Base-by-base conservation (phyloP, 1,140 invertebrate genomes). In the Laodelphax striatellus region DNA sequence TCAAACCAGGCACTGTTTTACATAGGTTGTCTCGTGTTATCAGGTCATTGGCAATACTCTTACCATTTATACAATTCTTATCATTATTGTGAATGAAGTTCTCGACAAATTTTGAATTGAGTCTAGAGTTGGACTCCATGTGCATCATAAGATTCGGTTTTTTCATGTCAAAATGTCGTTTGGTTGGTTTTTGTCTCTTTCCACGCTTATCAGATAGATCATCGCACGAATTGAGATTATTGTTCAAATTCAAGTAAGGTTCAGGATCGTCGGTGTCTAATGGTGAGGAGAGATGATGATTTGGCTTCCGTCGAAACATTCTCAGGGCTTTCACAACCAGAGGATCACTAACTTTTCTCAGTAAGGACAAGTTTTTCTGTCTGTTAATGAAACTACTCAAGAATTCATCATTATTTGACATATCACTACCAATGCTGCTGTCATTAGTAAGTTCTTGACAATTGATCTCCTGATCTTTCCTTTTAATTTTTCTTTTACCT, bases 241-340 rank as follows among this genome's bases (percentile, higher is more conserved):
- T 74, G 75, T 64, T 38, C 10, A 38, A 2, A 38, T 38, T 38
- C 9, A 38, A 11, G 34, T 5, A 31, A 9, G 28, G 28, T 31
- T 31, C 28, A 31, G 28, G 28, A 31, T 31, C 28, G 9, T 31
- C 28, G 28, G 28, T 5, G 28, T 9, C 11, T 9, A 38, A 2
- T 9, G 34, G 34, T 2, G 34, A 38, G 34, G 34, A 38, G 34
- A 38, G 9, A 9, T 38, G 34, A 13, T 38, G 34, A 38, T 9
- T 38, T 9, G 34, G 34, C 34, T 9, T 38, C 10, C 34, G 34
- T 5, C 80, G 70, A 61, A 79, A 82, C 73, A 79, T 78, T 52
- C 80, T 69, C 28, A 82, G 64, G 3, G 76, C 73, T 66, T 81
- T 80, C 1, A 82, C 67, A 5, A 80, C 77, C 2, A 75, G 73